Conservation (phyloP, 1,140 invertebrate genomes). For the Sinella curviseta region DNA sequence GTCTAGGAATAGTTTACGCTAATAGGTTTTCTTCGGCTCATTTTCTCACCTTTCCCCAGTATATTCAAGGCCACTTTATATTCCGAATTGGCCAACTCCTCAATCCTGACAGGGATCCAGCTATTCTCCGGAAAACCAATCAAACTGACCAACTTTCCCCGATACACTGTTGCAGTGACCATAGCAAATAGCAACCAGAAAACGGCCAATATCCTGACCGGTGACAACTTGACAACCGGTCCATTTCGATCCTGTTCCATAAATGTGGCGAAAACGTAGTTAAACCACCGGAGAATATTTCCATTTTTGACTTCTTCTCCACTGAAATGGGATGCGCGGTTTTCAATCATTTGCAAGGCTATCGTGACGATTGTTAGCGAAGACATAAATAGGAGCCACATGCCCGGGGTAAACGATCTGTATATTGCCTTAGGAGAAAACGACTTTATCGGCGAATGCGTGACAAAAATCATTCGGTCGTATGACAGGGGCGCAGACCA, state of each 20-base stretch:
- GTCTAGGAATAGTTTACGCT: not conserved
- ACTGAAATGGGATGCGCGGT: no score
- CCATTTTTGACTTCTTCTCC: no score
- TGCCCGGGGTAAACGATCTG: not conserved
- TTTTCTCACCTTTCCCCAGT: not conserved
- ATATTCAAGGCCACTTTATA: not conserved
- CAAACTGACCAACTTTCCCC: not conserved
- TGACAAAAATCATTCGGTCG: constrained; percentile 9
- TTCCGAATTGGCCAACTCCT: constrained; percentile 5
- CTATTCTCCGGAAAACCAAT: not conserved
- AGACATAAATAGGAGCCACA: not conserved
- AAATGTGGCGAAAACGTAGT: not conserved
- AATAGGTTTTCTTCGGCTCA: not conserved
- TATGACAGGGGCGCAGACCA: constrained; percentile 8
- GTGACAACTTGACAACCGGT: not conserved
- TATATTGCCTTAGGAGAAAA: not conserved
- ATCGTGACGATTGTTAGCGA: not conserved
- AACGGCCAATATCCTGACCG: not conserved
- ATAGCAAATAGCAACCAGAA: constrained; percentile 11
- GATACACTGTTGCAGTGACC: not conserved
- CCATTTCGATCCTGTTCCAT: not conserved
- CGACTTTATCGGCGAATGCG: not conserved
- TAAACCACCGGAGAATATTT: not conserved
- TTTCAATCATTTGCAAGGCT: not conserved
- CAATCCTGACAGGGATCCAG: not conserved